Percentiles rank a stretch among this genome's conserved stretches.
Evolutionary conservation across 92 coral and sea anemone species (phyloP).

Genomic region (Phymanthus crucifer): DNA sequence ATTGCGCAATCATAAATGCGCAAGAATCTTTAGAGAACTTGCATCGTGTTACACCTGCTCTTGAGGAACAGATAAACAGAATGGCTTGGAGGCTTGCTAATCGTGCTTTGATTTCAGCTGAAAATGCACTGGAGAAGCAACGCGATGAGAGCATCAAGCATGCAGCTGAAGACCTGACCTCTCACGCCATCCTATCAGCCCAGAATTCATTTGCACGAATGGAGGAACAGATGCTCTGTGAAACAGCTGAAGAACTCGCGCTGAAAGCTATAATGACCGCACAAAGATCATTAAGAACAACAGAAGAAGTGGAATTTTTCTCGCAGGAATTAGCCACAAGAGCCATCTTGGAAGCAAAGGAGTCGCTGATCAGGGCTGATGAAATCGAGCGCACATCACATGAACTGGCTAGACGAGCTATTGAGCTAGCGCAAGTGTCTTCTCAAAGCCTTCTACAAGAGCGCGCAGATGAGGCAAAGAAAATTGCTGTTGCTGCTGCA

Average conservation of each 20-base stretch:
- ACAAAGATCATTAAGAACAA: constrained; percentile 35
- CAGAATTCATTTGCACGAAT: constrained; percentile 44
- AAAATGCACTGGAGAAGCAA: constrained; percentile 50
- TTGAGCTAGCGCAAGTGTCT: constrained; percentile 37
- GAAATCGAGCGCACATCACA: constrained; percentile 19
- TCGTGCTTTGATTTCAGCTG: constrained; percentile 73
- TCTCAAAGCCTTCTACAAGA: constrained; percentile 11
- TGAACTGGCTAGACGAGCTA: constrained; percentile 50
- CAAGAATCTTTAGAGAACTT: constrained; percentile 42
- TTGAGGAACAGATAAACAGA: constrained; percentile 32
- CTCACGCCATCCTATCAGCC: constrained; percentile 61
- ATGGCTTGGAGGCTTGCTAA: constrained; percentile 62
- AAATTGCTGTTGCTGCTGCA: constrained; percentile 27
- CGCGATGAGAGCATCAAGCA: constrained; percentile 42
- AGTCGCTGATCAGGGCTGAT: constrained; percentile 44
- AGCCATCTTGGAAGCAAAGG: constrained; percentile 46
- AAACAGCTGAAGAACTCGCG: constrained; percentile 43
- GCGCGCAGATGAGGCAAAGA: constrained; percentile 19
- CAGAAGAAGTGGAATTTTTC: constrained; percentile 24
- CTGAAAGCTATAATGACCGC: constrained; percentile 41
- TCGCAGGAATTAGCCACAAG: constrained; percentile 40
- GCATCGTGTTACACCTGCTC: constrained; percentile 23
- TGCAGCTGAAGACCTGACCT: constrained; percentile 61
- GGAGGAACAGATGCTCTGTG: constrained; percentile 24
- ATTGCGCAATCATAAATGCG: constrained; percentile 40